phyloP scores from a whole-genome alignment of 2,888 invertebrate genomes.

The Branchinecta sandiegonensis region DNA sequence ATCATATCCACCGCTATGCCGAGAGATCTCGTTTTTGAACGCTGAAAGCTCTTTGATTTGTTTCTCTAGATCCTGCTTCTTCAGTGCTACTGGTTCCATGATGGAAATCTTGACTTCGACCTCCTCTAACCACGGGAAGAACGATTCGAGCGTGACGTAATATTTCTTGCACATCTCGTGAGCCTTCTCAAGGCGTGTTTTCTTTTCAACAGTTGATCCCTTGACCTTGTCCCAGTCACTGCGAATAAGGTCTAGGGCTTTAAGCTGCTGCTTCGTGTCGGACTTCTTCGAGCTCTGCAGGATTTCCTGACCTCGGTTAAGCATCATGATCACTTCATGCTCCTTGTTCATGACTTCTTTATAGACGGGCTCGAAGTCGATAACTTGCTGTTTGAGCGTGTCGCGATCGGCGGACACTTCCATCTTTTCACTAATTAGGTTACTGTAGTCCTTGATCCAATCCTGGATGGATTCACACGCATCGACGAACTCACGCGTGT shows the following conservation, averaged over 20 bases:
- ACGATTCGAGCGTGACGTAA: conserved; percentile 64
- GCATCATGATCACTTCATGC: conserved; percentile 81
- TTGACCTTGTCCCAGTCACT: conserved; percentile 82
- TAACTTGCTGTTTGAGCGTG: conserved; percentile 68
- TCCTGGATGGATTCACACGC: conserved; percentile 74
- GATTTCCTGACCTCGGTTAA: conserved; percentile 73
- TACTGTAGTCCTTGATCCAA: conserved; percentile 70
- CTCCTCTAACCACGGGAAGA: conserved; percentile 73
- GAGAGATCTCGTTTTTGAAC: conserved; percentile 84
- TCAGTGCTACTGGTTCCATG: conserved; percentile 56
- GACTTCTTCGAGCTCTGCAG: conserved; percentile 35
- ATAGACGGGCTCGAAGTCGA: conserved; percentile 63
- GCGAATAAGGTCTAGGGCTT: conserved; percentile 75
- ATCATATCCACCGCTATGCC: conserved; percentile 83
- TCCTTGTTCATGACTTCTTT: conserved; percentile 73
- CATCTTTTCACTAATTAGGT: conserved; percentile 56
- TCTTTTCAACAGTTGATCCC: conserved; percentile 69
- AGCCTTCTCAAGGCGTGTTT: conserved; percentile 72
- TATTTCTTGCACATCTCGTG: conserved; percentile 79
- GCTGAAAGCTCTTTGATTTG: conserved; percentile 72
- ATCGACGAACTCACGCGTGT: conserved; percentile 77
- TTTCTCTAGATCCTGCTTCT: conserved; percentile 69
- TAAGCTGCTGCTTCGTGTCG: conserved; percentile 49
- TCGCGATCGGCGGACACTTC: conserved; percentile 72
- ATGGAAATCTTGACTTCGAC: conserved; percentile 69